Base-by-base conservation (phyloP, 2,797 vertebrate species). In the Rhynchotus rufescens region DNA sequence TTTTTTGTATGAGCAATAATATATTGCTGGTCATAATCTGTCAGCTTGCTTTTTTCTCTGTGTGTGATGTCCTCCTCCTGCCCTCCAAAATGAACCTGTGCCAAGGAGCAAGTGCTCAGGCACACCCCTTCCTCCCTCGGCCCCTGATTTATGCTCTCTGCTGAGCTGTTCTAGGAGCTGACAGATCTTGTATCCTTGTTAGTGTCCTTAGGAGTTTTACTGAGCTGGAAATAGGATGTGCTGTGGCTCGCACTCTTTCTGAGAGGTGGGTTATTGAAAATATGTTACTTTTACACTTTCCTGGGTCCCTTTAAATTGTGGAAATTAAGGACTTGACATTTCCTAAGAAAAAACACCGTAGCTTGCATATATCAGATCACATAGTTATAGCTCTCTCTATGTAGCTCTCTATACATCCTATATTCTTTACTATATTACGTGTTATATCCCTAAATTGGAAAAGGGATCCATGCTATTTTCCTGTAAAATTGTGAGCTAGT, bases 41-140 rank as follows among this genome's bases (percentile, higher is more conserved):
- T 42, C 57, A 34, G 61, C n/a, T 67, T 51, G 19, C 21, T 66
- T 68, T 34, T 8, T 57, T 15, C 44, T 36, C 14, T 52, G 51
- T 52, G 51, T 26, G 26, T 23, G 10, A 15, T 28, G 25, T 28
- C 23, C 26, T 28, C 26, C 47, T 12, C 22, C 26, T 28, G 25
- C 26, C 51, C 51, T 28, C 51, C 51, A 26, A 28, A 52, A 16
- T 76, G 30, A 56, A 40, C 45, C 54, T 56, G 22, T 65, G 44
- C 6, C 9, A 7, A 0, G 26, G 32, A 8, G 19, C 22, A 7
- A 85, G 22, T 26, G 12, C 26, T n/a, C 25, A n/a, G 59, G 32
- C 74, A n/a, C 22, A 34, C 0, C 6, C 6, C 3, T 4, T 25
- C 2, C 16, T 61, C 34, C 23, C 4, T 25, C 22, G 34, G 15